phyloP scores from a whole-genome alignment of 2,797 vertebrate species.

The Poecilia gillii region DNA sequence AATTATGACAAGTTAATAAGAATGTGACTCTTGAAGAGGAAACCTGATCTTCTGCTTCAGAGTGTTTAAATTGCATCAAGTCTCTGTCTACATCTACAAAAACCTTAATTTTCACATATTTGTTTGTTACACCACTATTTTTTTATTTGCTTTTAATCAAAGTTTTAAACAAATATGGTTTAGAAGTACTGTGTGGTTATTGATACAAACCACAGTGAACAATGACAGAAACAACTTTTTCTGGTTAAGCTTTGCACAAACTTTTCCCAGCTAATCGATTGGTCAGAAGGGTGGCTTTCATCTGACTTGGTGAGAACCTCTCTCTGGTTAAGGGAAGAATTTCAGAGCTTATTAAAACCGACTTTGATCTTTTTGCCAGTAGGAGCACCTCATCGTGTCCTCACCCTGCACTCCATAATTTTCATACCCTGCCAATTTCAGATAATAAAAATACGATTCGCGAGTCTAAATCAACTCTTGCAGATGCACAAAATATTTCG shows the following conservation, averaged over 20 bases:
- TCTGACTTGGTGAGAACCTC: not conserved
- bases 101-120: not conserved
- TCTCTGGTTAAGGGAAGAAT: not conserved
- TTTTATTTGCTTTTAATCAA: not conserved
- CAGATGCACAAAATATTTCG: constrained; percentile 5
- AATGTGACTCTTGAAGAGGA: not conserved
- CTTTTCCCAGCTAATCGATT: not conserved
- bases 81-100: not conserved
- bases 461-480: constrained; percentile 10
- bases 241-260: not conserved
- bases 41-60: not conserved
- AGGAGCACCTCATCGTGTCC: constrained; percentile 8
- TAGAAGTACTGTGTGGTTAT: not conserved
- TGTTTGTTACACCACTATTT: not conserved
- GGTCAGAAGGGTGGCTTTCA: constrained; percentile 5
- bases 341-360: not conserved
- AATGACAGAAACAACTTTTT: constrained; percentile 1
- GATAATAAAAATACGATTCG: constrained; percentile 18
- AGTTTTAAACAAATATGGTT: not conserved
- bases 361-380: constrained; percentile 8
- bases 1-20: not conserved
- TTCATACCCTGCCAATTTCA: constrained; percentile 6
- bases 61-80: not conserved
- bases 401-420: not conserved
- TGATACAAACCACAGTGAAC: not conserved